phyloP scores from a whole-genome alignment of 2,888 invertebrate species.

The Deilephila porcellus region DNA sequence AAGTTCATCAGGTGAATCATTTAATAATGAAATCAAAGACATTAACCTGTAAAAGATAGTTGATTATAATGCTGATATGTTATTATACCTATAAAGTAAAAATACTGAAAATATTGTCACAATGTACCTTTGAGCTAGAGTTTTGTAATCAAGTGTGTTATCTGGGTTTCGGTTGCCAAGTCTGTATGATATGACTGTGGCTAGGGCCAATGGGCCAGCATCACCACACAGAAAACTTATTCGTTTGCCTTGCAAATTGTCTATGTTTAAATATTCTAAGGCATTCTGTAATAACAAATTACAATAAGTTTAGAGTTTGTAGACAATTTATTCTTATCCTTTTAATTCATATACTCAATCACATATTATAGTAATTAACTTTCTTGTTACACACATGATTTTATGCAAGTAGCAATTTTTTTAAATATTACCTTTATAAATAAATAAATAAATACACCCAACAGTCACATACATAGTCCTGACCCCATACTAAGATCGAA shows the following conservation, averaged over 20 bases:
- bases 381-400: too few species aligned
- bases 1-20: constrained; percentile 90
- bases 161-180: constrained; percentile 68
- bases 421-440: too few species aligned
- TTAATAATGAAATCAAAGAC: constrained; percentile 80
- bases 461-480: too few species aligned
- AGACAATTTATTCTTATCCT: too few species aligned
- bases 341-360: too few species aligned
- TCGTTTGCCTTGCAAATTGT: constrained; percentile 66
- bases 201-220: constrained; percentile 91
- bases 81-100: constrained; percentile 29
- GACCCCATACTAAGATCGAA: too few species aligned
- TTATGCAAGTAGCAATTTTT: too few species aligned
- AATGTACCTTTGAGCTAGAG: constrained; percentile 79
- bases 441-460: too few species aligned
- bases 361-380: too few species aligned
- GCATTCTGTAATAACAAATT: constrained; percentile 47
- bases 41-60: constrained; percentile 79
- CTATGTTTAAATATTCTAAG: constrained; percentile 61
- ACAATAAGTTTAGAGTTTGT: too few species aligned
- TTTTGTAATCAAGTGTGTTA: constrained; percentile 77
- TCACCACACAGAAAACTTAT: constrained; percentile 91
- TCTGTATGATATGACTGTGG: constrained; percentile 87
- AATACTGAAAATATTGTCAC: constrained; percentile 18
- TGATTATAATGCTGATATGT: constrained; percentile 25